Evolutionary conservation across 1,140 invertebrate genomes (phyloP), one percentile per base, ranked within the genome.

Genomic region (Philotrypesis tridentata): DNA sequence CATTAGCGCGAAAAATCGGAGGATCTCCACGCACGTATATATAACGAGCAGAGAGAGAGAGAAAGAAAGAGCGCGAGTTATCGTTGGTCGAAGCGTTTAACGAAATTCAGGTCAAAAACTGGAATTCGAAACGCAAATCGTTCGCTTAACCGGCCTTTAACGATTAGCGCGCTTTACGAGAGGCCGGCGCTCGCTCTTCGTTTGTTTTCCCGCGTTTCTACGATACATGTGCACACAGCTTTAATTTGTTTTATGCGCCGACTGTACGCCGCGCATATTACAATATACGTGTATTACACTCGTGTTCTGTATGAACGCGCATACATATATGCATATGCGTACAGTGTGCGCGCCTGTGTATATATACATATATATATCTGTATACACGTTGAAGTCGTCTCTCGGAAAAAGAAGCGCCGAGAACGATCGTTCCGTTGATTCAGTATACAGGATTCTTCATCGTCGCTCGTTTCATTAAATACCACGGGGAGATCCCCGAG

Each of bases 61-160:
- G n/a, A n/a, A n/a, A n/a, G n/a, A n/a, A n/a, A n/a, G n/a, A n/a
- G n/a, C n/a, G n/a, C n/a, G n/a, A n/a, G n/a, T n/a, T n/a, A n/a
- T n/a, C n/a, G n/a, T n/a, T n/a, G n/a, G 33, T 55, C 31, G 11
- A 40, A 21, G 33, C 23, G 61, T 33, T 37, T 23, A 25, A 33
- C 61, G 55, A 61, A 61, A 75, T 75, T 75, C 55, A 75, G 55
- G 73, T 75, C 61, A 75, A 75, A 61, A 75, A 25, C 29, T 63
- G 55, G 11, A 60, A 63, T 75, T 63, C 37, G 48, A 75, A 75
- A 75, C 8, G 73, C 7, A 37, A 61, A 23, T 63, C 31, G 37
- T 63, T n/a, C 55, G 37, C 27, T 63, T 74, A 21, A n/a, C n/a
- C 14, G 61, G 11, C 61, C 12, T n/a, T 74, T 75, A 61, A 75